phyloP scores from a whole-genome alignment of 2,888 invertebrate species.

The Leucophora obtusa region DNA sequence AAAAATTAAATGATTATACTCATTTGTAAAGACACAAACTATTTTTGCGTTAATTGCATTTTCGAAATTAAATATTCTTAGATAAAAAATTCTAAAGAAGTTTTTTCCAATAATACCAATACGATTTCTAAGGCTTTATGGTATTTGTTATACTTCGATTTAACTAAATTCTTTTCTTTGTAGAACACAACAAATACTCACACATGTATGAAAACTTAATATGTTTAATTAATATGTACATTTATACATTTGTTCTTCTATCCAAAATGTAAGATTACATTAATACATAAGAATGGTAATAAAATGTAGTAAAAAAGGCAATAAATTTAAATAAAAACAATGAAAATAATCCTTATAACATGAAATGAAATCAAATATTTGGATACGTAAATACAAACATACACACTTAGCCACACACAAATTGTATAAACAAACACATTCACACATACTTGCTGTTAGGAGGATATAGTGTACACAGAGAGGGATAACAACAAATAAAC shows the following conservation, averaged over 20 bases:
- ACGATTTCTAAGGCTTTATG: too few relatives aligned
- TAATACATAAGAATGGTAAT: conserved; percentile 21
- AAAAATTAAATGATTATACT: too few relatives aligned
- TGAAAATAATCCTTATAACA: conserved; percentile 40
- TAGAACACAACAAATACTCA: not conserved
- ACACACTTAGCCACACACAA: not conserved
- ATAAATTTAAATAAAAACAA: conserved; percentile 59
- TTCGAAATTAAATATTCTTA: too few relatives aligned
- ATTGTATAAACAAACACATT: not conserved
- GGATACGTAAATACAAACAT: not conserved
- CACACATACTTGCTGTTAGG: conserved; percentile 4
- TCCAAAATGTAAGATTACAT: not conserved
- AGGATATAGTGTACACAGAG: conserved; percentile 1
- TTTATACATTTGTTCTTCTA: not conserved
- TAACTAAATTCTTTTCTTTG: not conserved
- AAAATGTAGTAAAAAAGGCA: conserved; percentile 41
- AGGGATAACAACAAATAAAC: conserved; percentile 20
- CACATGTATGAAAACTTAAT: not conserved
- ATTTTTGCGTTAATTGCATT: too few relatives aligned
- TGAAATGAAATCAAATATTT: not conserved
- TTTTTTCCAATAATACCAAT: too few relatives aligned
- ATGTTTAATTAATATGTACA: conserved; percentile 26
- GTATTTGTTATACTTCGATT: too few relatives aligned
- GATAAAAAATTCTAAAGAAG: too few relatives aligned
- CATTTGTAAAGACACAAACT: too few relatives aligned